Evolutionary conservation across 2,797 vertebrate genomes (phyloP).

Genomic region (Crenuchus spilurus): DNA sequence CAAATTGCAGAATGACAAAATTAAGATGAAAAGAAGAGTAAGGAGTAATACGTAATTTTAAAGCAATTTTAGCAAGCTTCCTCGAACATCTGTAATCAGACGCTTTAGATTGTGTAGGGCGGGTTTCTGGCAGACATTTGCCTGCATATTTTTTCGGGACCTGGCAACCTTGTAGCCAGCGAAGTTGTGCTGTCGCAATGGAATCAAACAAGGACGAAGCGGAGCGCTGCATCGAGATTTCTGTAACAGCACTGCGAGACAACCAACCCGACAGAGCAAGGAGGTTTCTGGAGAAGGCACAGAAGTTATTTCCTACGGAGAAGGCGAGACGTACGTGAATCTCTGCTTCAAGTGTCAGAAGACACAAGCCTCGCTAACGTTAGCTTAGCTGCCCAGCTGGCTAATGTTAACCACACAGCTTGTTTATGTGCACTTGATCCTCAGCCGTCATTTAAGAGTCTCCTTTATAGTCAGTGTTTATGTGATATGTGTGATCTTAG

Average conservation of each 20-base stretch:
- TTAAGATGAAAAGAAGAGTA: too few relatives aligned
- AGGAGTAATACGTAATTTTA: too few relatives aligned
- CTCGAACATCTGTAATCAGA: too few relatives aligned
- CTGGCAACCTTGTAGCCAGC: conserved; percentile 66
- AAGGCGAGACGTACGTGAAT: conserved; percentile 83
- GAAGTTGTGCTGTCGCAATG: conserved; percentile 89
- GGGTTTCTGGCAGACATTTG: too few relatives aligned
- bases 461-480: not conserved
- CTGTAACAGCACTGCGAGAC: conserved; percentile 80
- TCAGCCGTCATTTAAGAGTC: not conserved
- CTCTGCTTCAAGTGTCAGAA: not conserved
- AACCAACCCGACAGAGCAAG: conserved; percentile 85
- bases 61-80: too few relatives aligned
- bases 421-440: not conserved
- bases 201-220: conserved; percentile 99
- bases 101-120: too few relatives aligned
- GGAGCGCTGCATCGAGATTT: conserved; percentile 92
- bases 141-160: too few relatives aligned
- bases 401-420: not conserved
- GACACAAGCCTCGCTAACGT: not conserved
- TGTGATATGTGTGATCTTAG: not conserved
- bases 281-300: conserved; percentile 92
- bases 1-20: too few relatives aligned
- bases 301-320: conserved; percentile 88
- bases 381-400: conserved; percentile 6